phyloP scores from a whole-genome alignment of 1,140 invertebrate genomes.

The Tetramorium simillimum region DNA sequence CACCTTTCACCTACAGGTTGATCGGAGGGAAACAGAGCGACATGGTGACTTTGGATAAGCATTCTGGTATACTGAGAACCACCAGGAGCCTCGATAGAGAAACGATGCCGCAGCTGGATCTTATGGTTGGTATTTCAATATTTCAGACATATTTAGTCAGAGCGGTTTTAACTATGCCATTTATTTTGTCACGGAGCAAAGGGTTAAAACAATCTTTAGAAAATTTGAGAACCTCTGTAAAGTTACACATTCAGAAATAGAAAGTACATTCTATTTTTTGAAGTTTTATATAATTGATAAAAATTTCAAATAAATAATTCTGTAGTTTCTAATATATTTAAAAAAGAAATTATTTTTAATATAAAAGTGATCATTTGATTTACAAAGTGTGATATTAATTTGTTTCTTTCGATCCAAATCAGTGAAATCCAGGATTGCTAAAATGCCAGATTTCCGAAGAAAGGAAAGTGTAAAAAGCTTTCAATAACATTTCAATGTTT shows the following conservation, averaged over 20 bases:
- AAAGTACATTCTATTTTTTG: neutral
- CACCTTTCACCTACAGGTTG: constrained; percentile 94
- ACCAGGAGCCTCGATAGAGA: constrained; percentile 94
- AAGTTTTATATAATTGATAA: neutral
- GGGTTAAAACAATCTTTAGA: neutral
- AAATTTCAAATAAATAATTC: neutral
- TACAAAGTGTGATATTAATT: neutral
- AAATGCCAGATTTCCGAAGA: neutral
- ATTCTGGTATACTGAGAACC: constrained; percentile 92
- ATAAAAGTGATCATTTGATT: neutral
- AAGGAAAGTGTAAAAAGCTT: neutral
- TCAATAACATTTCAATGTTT: neutral
- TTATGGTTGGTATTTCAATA: constrained; percentile 85
- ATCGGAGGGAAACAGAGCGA: constrained; percentile 92
- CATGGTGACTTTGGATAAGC: constrained; percentile 91
- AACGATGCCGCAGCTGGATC: constrained; percentile 89
- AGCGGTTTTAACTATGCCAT: neutral
- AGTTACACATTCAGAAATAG: neutral
- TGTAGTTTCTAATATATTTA: neutral
- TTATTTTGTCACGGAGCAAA: neutral
- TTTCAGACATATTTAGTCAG: neutral
- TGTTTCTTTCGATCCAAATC: neutral
- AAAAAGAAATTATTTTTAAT: neutral
- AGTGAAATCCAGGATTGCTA: neutral
- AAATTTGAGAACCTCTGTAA: neutral